Evolutionary conservation across 1,140 invertebrate genomes (phyloP).

Genomic region (Drosophila tani): DNA sequence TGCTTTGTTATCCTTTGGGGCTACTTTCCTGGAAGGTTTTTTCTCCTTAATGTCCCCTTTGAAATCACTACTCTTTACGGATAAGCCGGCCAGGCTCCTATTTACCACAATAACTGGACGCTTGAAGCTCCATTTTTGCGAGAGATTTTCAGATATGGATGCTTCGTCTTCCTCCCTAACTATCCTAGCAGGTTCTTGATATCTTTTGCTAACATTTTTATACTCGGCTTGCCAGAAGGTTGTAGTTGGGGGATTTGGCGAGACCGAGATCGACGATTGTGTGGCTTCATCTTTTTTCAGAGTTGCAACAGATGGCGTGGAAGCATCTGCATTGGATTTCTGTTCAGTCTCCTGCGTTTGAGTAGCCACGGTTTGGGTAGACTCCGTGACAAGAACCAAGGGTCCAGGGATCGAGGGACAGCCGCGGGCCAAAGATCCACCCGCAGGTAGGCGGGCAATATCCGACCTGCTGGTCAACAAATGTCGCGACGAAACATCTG

Average conservation of each 20-base stretch:
- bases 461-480: neutral
- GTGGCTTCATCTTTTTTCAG: neutral
- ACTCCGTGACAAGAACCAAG: neutral
- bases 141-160: neutral
- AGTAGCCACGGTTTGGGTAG: conserved; percentile 5
- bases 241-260: neutral
- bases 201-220: neutral
- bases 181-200: neutral
- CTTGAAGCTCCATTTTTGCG: conserved; percentile 9
- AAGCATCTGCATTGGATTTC: neutral
- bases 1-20: too few species aligned
- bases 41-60: too few species aligned
- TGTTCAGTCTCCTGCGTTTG: neutral
- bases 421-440: conserved; percentile 3
- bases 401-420: neutral
- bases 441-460: conserved; percentile 49
- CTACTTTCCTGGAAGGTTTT: too few species aligned
- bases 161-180: neutral
- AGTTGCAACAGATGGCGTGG: too few species aligned
- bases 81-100: neutral
- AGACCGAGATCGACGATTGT: neutral
- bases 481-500: conserved; percentile 40
- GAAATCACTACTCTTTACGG: neutral
- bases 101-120: conserved; percentile 21
- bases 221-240: neutral